Base-by-base conservation (phyloP, 2,797 vertebrate genomes). In the Paramormyrops hopkinsi region DNA sequence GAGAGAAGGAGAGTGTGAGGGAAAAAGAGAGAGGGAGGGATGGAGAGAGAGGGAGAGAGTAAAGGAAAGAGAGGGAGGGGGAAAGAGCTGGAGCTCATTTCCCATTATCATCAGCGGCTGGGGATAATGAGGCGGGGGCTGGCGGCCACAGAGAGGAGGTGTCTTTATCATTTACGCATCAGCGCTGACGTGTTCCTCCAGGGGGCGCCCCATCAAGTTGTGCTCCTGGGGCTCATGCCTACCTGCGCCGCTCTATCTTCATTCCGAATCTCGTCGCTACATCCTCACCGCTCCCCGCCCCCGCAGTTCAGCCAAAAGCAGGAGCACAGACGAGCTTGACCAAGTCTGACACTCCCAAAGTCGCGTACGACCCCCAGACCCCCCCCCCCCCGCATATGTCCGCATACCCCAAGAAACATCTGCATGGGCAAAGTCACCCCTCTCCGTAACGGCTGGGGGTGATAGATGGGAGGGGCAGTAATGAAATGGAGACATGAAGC, bases 401-500 rank as follows among this genome's bases (percentile, higher is more conserved):
- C 93, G 88, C 91, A 94, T 62, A 69, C 25, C 86, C 86, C 22
- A 56, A 85, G 92, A 93, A 92, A 93, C 94, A 94, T 92, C 91
- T 91, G 91, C 89, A 89, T 94, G 91, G 95, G 92, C 96, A 97
- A 97, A 99, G 97, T 98, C 97, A 97, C 96, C 97, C 95, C 96
- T 96, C 92, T 95, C 95, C 93, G 93, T 94, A 93, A 95, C 94
- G 93, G 88, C 93, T 96, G 90, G 92, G 95, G 96, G 92, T 99
- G 98, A 99, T 98, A 97, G 97, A 99, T 99, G 97, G 97, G 96
- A 62, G 95, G 93, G 95, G 94, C 95, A 94, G 96, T 99, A 99
- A 99, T 99, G 97, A 99, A 99, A 99, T 98, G 97, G 97, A 99
- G 98, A 99, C 98, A 98, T 99, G 98, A 98, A 97, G 97, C 96